Evolutionary conservation across 2,113 vertebrate genomes (phyloP).

Genomic region (Nothocercus julius): DNA sequence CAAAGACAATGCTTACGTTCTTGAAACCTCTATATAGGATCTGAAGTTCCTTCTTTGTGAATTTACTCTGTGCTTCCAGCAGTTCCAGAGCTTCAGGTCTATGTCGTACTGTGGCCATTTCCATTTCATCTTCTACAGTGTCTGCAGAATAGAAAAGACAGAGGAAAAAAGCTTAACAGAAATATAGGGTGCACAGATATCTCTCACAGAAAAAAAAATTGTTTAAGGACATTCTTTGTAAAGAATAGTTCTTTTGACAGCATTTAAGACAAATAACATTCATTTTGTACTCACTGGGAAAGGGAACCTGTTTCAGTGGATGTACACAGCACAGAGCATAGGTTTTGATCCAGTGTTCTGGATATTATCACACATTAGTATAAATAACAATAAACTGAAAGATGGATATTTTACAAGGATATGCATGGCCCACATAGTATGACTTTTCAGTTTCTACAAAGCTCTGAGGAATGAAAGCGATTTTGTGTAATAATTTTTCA

Average conservation of each 20-base stretch:
- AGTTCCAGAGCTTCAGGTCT: slow-evolving; percentile 95
- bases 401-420: not conserved
- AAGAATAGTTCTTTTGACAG: not conserved
- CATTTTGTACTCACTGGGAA: not conserved
- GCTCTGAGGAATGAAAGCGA: not conserved
- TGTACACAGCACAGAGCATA: not conserved
- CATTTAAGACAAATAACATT: not conserved
- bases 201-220: not conserved
- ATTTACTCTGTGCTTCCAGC: slow-evolving; percentile 95
- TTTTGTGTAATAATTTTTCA: not conserved
- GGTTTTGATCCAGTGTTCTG: not conserved
- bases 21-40: slow-evolving; percentile 99
- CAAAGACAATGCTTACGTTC: slow-evolving; percentile 85
- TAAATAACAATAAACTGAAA: not conserved
- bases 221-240: not conserved
- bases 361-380: not conserved
- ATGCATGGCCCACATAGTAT: not conserved
- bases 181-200: not conserved
- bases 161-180: slow-evolving; percentile 1
- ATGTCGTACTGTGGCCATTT: slow-evolving; percentile 94
- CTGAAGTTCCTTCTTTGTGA: slow-evolving; percentile 98
- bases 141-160: slow-evolving; percentile 80
- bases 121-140: slow-evolving; percentile 97
- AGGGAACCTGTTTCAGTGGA: not conserved
- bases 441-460: not conserved